A percentile compares a stretch with the other conserved stretches of the same genome.
Conservation (phyloP, 2,888 invertebrate genomes). For the Diachrysia chrysitis region DNA sequence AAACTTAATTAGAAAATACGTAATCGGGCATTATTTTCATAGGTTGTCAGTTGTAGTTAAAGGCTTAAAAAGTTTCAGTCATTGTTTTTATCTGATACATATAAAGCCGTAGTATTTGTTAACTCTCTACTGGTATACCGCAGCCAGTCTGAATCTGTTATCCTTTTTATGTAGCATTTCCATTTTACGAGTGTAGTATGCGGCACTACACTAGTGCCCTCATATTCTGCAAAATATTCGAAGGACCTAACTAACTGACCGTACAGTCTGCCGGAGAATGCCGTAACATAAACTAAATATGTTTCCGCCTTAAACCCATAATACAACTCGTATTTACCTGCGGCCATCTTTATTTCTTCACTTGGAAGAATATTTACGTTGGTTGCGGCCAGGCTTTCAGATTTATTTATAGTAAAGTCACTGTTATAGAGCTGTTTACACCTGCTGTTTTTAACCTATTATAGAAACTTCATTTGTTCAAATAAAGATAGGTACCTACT, state of each 20-base stretch:
- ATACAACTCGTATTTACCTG: conserved; percentile 65
- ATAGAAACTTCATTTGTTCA: no score
- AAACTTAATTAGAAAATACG: not conserved
- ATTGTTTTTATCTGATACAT: conserved; percentile 5
- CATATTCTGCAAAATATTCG: conserved; percentile 34
- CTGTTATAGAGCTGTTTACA: conserved; percentile 37
- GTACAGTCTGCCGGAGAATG: conserved; percentile 42
- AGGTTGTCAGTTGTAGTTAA: not conserved
- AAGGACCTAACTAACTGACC: conserved; percentile 31
- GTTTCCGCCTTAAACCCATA: conserved; percentile 60
- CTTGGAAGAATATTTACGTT: conserved; percentile 66
- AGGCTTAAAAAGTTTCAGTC: not conserved
- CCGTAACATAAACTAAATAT: conserved; percentile 66
- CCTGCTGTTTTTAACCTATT: no score
- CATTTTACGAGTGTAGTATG: not conserved
- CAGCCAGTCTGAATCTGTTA: not conserved
- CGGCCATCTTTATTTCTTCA: conserved; percentile 68
- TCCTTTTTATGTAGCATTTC: conserved; percentile 8
- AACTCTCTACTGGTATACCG: not conserved
- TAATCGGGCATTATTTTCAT: not conserved
- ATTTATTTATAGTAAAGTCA: conserved; percentile 61
- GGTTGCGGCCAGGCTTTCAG: conserved; percentile 48
- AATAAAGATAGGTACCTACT: not conserved
- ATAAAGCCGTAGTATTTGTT: not conserved
- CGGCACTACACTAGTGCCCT: conserved; percentile 3